These are phyloP conservation scores for Conopomorpha cramerella DNA, from an alignment of 1,140 invertebrate species.

Conservation along the genomic window DNA sequence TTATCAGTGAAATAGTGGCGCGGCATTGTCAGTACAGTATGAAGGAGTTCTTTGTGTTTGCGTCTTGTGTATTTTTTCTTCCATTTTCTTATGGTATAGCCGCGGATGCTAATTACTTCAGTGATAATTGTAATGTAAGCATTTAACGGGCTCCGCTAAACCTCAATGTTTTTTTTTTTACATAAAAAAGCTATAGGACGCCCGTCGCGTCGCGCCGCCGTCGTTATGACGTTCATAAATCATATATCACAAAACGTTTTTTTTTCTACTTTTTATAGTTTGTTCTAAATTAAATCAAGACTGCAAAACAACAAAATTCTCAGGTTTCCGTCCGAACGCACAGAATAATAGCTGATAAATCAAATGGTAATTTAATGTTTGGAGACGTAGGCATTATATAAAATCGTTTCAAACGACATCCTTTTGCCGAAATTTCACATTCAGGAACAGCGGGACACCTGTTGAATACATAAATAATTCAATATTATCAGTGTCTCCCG, in stretches of 20 bases:
- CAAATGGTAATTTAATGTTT: too few relatives aligned
- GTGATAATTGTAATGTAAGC: conserved; percentile 22
- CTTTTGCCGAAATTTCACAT: too few relatives aligned
- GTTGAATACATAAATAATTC: too few relatives aligned
- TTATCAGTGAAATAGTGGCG: conserved; percentile 32
- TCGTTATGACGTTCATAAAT: conserved; percentile 1
- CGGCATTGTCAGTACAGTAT: conserved; percentile 31
- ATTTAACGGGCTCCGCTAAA: conserved; percentile 8
- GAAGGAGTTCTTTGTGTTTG: conserved; percentile 37
- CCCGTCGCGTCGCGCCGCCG: not conserved
- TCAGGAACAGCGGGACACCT: too few relatives aligned
- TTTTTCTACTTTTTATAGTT: not conserved
- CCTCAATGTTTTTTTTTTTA: conserved; percentile 19
- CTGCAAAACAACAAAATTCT: too few relatives aligned
- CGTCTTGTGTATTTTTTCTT: conserved; percentile 35
- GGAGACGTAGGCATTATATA: too few relatives aligned
- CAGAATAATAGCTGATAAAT: too few relatives aligned
- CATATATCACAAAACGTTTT: not conserved
- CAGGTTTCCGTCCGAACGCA: too few relatives aligned
- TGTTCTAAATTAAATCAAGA: too few relatives aligned
- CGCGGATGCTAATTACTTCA: conserved; percentile 24
- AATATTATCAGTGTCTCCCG: too few relatives aligned
- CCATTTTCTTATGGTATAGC: conserved; percentile 22
- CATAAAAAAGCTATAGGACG: conserved; percentile 5
- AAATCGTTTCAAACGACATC: too few relatives aligned